Percentiles rank a stretch among this genome's conserved stretches.
Evolutionary conservation across 2,113 vertebrate genomes (phyloP).

Genomic region (Hiodon tergisus): DNA sequence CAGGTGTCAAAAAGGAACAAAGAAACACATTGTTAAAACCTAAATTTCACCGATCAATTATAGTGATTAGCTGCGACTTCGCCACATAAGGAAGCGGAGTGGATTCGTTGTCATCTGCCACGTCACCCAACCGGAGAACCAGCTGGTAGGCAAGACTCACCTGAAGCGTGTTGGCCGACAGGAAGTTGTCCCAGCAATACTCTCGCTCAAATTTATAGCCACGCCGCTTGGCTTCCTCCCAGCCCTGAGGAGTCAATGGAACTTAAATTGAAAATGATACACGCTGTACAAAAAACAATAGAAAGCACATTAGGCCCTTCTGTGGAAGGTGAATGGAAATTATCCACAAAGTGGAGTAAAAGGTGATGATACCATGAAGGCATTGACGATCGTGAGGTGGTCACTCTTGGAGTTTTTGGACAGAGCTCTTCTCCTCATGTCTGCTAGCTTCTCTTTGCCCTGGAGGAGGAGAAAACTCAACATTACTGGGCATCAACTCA

Average conservation of each 20-base stretch:
- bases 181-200: conserved; percentile 95
- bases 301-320: background rate
- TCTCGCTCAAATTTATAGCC: conserved; percentile 81
- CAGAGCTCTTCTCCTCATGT: conserved; percentile 79
- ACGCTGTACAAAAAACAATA: background rate
- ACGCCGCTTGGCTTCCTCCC: conserved; percentile 79
- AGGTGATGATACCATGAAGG: conserved; percentile 70
- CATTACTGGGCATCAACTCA: background rate
- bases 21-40: too few relatives aligned
- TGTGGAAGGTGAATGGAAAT: too few relatives aligned
- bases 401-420: conserved; percentile 87
- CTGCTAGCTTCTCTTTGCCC: conserved; percentile 95
- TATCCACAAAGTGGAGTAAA: background rate
- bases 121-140: background rate
- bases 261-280: background rate
- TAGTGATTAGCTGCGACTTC: too few relatives aligned
- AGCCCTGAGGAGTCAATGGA: conserved; percentile 67
- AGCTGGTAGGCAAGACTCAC: conserved; percentile 51
- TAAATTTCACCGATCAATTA: too few relatives aligned
- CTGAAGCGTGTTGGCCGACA: conserved; percentile 90
- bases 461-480: conserved; percentile 39
- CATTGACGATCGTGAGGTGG: conserved; percentile 89
- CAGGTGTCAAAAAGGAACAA: too few relatives aligned
- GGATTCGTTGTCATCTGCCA: too few relatives aligned
- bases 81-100: too few relatives aligned